Conservation (phyloP, 1,140 invertebrate genomes). For the Drosophila cardini region DNA sequence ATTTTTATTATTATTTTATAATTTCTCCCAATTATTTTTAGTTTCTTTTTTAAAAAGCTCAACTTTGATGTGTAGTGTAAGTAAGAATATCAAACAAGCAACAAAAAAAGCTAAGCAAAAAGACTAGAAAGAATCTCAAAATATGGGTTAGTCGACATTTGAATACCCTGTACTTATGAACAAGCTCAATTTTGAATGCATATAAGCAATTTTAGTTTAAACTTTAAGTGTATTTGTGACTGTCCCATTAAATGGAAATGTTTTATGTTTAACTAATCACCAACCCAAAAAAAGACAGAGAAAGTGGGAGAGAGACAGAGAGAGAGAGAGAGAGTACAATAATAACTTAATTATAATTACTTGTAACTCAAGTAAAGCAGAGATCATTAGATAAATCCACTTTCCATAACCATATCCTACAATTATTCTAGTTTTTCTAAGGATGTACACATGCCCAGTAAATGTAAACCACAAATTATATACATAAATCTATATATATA, state of each 20-base stretch:
- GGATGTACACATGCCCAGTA: constrained; percentile 16
- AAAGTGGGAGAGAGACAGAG: not conserved
- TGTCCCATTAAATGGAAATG: constrained; percentile 47
- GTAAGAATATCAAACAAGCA: too few species aligned
- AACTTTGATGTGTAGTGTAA: too few species aligned
- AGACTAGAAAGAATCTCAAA: too few species aligned
- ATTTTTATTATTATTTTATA: too few species aligned
- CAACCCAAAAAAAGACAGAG: not conserved
- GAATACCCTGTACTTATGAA: too few species aligned
- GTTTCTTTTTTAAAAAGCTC: too few species aligned
- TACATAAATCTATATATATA: not conserved
- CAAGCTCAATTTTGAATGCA: too few species aligned
- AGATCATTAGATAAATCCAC: not conserved
- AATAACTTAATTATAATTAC: not conserved
- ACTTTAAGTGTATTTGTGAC: constrained; percentile 21
- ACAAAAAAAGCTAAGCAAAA: too few species aligned
- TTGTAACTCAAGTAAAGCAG: not conserved
- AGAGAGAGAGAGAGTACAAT: constrained; percentile 3
- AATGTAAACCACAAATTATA: constrained; percentile 8
- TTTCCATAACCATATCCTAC: not conserved
- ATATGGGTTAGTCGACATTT: too few species aligned
- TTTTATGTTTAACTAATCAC: constrained; percentile 1
- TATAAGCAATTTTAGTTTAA: too few species aligned
- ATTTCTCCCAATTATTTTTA: too few species aligned
- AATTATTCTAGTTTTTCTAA: constrained; percentile 4